Conservation (phyloP, 2,797 vertebrate genomes). For the Bradypodion ventrale region DNA sequence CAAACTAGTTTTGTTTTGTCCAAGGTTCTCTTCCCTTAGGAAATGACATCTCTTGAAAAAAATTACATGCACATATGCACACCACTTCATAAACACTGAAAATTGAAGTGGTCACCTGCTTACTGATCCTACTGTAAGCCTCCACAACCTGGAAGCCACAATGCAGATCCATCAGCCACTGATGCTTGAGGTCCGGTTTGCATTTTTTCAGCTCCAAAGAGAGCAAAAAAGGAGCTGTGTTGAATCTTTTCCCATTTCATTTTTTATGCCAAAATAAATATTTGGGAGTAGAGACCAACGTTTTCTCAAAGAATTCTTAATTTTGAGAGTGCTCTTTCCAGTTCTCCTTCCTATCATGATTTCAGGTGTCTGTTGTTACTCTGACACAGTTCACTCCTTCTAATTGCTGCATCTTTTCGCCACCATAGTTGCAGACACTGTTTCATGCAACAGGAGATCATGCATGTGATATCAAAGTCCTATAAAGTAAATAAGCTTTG, state of each 20-base stretch:
- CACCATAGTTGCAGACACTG: neutral
- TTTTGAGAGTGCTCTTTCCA: neutral
- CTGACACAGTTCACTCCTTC: neutral
- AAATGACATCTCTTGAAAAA: too few species aligned
- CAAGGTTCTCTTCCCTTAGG: too few species aligned
- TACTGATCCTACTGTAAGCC: neutral
- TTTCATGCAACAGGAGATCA: neutral
- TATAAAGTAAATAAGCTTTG: neutral
- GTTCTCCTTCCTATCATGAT: neutral
- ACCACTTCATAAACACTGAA: neutral
- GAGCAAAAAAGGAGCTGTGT: neutral
- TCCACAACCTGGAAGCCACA: neutral
- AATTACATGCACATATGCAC: too few species aligned
- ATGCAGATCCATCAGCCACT: neutral
- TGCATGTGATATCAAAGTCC: neutral
- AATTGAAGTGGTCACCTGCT: neutral
- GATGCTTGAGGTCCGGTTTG: neutral
- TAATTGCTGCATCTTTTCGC: neutral
- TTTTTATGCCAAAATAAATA: neutral
- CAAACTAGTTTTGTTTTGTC: too few species aligned
- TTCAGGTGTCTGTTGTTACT: neutral
- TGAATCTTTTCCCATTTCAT: neutral
- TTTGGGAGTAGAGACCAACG: neutral
- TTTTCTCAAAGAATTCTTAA: neutral
- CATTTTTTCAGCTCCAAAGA: neutral